A percentile compares a stretch with the other conserved stretches of the same genome.
phyloP scores from a whole-genome alignment of 2,113 vertebrate genomes.

The Alethe castanea region DNA sequence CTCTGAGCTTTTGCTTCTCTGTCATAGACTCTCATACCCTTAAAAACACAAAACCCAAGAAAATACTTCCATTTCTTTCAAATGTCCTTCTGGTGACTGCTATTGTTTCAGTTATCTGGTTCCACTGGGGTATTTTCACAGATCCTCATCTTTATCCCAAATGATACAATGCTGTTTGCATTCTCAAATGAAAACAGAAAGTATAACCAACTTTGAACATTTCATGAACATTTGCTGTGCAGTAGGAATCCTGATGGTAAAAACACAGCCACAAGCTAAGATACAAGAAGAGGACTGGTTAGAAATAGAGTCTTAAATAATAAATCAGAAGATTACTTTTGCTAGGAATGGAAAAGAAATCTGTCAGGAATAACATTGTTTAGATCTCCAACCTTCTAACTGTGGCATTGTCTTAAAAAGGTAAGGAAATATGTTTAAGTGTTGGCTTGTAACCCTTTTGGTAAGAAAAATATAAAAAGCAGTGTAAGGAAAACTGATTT shows the following conservation, averaged over 20 bases:
- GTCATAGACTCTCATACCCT: not conserved
- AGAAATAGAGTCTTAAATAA: conserved; percentile 1
- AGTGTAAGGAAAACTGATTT: not conserved
- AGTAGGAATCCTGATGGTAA: conserved; percentile 48
- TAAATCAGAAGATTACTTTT: not conserved
- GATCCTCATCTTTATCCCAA: not conserved
- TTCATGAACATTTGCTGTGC: conserved; percentile 16
- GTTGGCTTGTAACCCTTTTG: not conserved
- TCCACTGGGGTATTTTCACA: not conserved
- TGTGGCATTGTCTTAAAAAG: not conserved
- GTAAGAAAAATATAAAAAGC: not conserved
- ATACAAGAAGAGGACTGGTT: conserved; percentile 4
- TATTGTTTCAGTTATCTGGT: not conserved
- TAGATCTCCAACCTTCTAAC: not conserved
- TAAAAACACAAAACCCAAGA: not conserved
- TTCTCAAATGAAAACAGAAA: not conserved
- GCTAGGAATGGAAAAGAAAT: not conserved
- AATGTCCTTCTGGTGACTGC: not conserved
- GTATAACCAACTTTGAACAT: not conserved
- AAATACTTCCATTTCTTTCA: not conserved
- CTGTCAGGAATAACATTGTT: not conserved
- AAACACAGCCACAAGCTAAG: conserved; percentile 46
- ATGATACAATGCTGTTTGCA: not conserved
- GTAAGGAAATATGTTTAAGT: not conserved
- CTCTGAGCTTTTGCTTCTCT: not conserved